Evolutionary conservation across 2,113 vertebrate species (phyloP).

Genomic region (Platichthys flesus): DNA sequence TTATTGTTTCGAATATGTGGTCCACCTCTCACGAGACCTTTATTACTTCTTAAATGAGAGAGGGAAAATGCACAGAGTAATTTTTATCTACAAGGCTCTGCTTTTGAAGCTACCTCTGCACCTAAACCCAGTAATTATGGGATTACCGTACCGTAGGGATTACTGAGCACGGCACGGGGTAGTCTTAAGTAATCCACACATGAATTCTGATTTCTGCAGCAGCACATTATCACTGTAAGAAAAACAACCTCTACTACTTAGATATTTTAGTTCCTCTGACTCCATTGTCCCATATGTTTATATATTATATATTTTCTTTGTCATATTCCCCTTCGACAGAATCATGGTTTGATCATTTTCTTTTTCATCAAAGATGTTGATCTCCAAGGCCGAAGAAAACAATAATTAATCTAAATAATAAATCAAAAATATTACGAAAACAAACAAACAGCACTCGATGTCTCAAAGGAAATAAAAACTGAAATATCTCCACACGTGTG

Average conservation of each 20-base stretch:
- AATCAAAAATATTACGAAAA: too few relatives aligned
- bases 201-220: not conserved
- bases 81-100: constrained; percentile 23
- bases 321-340: too few relatives aligned
- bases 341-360: not conserved
- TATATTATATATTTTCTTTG: too few relatives aligned
- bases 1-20: constrained; percentile 28
- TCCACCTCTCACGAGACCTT: constrained; percentile 24
- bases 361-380: not conserved
- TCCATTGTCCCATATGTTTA: too few relatives aligned
- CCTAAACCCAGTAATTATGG: constrained; percentile 55
- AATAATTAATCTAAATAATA: too few relatives aligned
- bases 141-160: constrained; percentile 57
- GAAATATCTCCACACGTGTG: not conserved
- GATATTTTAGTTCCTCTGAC: too few relatives aligned
- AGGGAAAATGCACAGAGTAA: constrained; percentile 8
- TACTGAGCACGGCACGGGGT: constrained; percentile 7
- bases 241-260: too few relatives aligned
- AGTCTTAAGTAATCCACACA: constrained; percentile 14
- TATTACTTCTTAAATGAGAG: constrained; percentile 16
- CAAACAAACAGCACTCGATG: not conserved
- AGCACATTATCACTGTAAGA: not conserved
- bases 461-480: not conserved
- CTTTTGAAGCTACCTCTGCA: constrained; percentile 36
- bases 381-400: not conserved